A percentile compares a stretch with the other conserved stretches of the same genome.
Conservation (phyloP, 2,113 vertebrate genomes). For the Leptocoma aspasia region DNA sequence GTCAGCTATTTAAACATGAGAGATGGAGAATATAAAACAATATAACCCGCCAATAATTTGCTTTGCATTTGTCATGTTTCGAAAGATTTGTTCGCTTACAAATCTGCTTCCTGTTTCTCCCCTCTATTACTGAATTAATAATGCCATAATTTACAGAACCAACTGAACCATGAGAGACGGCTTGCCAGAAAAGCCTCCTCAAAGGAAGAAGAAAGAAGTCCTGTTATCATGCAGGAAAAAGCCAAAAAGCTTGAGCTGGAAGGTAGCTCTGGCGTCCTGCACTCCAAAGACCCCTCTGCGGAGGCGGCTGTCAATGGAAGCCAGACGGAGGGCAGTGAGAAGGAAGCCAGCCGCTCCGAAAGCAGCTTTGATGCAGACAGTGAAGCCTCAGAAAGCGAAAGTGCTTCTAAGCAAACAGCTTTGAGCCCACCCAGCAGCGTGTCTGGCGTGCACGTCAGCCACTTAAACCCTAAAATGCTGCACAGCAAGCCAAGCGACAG, state of each 20-base stretch:
- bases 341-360: conserved; percentile 81
- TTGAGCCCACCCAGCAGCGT: background rate
- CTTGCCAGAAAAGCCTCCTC: conserved; percentile 61
- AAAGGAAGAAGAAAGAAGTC: conserved; percentile 54
- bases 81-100: background rate
- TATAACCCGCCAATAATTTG: background rate
- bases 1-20: background rate
- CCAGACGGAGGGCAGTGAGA: conserved; percentile 87
- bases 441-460: background rate
- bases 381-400: conserved; percentile 91
- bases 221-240: conserved; percentile 53
- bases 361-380: conserved; percentile 94
- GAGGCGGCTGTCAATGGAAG: conserved; percentile 70
- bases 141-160: conserved; percentile 64
- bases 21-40: background rate
- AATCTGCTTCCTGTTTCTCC: background rate
- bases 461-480: background rate
- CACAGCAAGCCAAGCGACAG: background rate
- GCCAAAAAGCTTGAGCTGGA: conserved; percentile 18
- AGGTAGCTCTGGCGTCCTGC: background rate
- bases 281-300: background rate
- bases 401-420: conserved; percentile 36
- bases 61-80: background rate
- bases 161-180: conserved; percentile 72
- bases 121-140: background rate